These are phyloP conservation scores for Hippocampus abdominalis DNA, from an alignment of 2,113 vertebrate species.

Conservation along the genomic window DNA sequence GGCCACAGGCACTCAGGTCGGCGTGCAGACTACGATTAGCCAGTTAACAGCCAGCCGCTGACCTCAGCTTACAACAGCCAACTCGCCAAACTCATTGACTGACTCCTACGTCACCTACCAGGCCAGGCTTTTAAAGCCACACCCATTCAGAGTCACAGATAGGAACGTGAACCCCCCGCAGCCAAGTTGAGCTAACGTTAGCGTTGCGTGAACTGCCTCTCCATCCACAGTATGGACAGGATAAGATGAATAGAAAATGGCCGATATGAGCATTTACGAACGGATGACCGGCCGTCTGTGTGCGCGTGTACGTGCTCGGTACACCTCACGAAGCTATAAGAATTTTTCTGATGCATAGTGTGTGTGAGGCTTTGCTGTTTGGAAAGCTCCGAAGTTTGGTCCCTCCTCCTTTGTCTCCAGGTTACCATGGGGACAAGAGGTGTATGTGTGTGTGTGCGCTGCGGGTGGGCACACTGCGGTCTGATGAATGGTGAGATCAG, in stretches of 20 bases:
- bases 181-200: not conserved
- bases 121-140: no score
- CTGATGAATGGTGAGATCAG: constrained; percentile 17
- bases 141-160: no score
- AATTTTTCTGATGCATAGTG: constrained; percentile 24
- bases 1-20: no score
- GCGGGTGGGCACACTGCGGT: constrained; percentile 28
- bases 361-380: constrained; percentile 48
- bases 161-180: no score
- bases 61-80: no score
- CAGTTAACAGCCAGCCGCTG: no score
- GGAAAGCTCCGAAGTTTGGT: constrained; percentile 59
- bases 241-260: no score
- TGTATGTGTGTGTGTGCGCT: constrained; percentile 10
- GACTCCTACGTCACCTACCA: no score
- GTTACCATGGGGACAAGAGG: constrained; percentile 63
- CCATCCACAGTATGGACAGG: not conserved
- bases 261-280: not conserved
- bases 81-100: no score
- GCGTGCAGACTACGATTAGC: no score
- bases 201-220: not conserved
- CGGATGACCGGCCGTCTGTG: no score
- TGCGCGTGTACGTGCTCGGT: no score
- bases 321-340: constrained; percentile 13
- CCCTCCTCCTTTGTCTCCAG: constrained; percentile 40